phyloP scores from a whole-genome alignment of 2,888 invertebrate genomes.

The Drosophila tripunctata region DNA sequence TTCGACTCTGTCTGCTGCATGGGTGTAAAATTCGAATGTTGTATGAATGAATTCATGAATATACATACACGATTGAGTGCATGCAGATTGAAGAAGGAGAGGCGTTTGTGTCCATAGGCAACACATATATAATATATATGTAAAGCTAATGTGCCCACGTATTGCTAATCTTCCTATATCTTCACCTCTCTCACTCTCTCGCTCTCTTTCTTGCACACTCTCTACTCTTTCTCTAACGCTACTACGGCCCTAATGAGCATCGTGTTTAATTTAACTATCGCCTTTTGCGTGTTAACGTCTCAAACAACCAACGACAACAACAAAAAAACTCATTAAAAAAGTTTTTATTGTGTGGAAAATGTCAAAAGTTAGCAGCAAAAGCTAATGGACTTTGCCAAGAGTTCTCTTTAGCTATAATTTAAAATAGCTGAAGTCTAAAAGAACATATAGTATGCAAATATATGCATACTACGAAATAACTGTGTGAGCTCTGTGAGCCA shows the following conservation, averaged over 20 bases:
- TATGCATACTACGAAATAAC: too few relatives aligned
- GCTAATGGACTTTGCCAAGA: constrained; percentile 35
- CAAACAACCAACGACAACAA: constrained; percentile 2
- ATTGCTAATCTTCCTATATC: background rate
- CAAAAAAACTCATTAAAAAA: constrained; percentile 50
- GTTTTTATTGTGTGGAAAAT: constrained; percentile 51
- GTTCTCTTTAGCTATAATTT: constrained; percentile 1
- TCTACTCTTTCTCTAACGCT: background rate
- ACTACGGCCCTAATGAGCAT: constrained; percentile 52
- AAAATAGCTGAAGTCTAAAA: too few relatives aligned
- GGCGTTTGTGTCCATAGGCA: constrained; percentile 42
- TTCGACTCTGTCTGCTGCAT: too few relatives aligned
- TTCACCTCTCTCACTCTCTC: background rate
- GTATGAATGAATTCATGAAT: constrained; percentile 63
- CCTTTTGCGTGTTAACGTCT: constrained; percentile 18
- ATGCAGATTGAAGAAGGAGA: constrained; percentile 48
- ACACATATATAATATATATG: background rate
- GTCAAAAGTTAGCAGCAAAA: constrained; percentile 46
- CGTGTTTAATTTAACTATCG: constrained; percentile 43
- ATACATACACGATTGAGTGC: constrained; percentile 14
- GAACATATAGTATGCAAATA: too few relatives aligned
- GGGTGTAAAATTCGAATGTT: constrained; percentile 52
- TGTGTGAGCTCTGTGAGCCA: too few relatives aligned
- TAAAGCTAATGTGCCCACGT: constrained; percentile 42
- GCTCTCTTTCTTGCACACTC: background rate